phyloP scores from a whole-genome alignment of 64 coral and sea anemone genomes.

The Montipora foliosa region DNA sequence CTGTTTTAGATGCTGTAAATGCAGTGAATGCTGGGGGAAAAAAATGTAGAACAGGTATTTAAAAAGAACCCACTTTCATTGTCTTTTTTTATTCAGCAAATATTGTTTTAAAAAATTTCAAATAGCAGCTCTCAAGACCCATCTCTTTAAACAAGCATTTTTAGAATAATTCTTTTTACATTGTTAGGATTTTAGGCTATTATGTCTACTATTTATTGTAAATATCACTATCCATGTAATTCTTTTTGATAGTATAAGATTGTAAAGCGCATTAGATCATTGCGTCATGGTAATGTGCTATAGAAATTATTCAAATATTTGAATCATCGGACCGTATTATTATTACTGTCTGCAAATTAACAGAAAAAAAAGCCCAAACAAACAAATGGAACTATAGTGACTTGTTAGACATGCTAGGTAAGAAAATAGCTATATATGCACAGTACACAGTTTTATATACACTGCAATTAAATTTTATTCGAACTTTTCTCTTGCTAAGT shows the following conservation, averaged over 20 bases:
- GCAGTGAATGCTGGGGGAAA: conserved; percentile 1
- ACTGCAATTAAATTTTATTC: conserved; percentile 9
- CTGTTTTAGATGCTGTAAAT: background rate
- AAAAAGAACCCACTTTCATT: background rate
- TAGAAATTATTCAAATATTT: background rate
- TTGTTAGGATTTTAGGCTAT: too few relatives aligned
- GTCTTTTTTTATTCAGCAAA: background rate
- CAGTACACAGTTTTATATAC: background rate
- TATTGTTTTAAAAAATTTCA: background rate
- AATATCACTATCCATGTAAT: too few relatives aligned
- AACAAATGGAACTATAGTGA: background rate
- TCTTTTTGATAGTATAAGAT: too few relatives aligned
- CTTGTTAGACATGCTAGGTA: too few relatives aligned
- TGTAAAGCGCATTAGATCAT: too few relatives aligned
- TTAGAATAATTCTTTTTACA: too few relatives aligned
- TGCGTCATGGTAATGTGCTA: too few relatives aligned
- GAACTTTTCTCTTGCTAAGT: background rate
- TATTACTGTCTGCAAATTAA: background rate
- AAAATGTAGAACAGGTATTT: conserved; percentile 11
- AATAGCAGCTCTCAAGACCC: background rate
- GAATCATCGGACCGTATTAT: background rate
- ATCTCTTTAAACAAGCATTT: too few relatives aligned
- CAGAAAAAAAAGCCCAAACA: background rate
- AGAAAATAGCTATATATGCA: too few relatives aligned
- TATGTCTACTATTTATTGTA: too few relatives aligned